These are phyloP conservation scores for Leuctra nigra DNA, from an alignment of 2,888 invertebrate species.

Conservation along the genomic window DNA sequence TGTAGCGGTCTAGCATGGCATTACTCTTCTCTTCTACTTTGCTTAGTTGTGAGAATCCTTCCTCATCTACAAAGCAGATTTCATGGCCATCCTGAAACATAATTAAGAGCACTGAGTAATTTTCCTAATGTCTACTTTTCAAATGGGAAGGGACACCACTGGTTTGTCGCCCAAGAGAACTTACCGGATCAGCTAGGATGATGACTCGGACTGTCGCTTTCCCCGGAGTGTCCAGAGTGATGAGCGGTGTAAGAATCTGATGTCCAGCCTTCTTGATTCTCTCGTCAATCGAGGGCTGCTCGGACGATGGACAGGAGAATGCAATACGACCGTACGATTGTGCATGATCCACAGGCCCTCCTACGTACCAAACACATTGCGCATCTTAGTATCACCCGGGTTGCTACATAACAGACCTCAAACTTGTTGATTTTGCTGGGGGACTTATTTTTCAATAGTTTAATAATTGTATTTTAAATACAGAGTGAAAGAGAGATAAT, in stretches of 20 bases:
- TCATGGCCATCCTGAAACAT: constrained; percentile 80
- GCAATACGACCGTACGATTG: constrained; percentile 94
- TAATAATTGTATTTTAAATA: too few relatives aligned
- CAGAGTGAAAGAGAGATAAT: too few relatives aligned
- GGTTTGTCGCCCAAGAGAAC: too few relatives aligned
- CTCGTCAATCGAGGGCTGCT: constrained; percentile 70
- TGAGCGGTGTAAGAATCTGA: constrained; percentile 80
- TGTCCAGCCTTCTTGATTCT: constrained; percentile 61
- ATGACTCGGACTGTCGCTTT: constrained; percentile 95
- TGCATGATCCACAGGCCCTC: constrained; percentile 65
- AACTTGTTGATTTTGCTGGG: too few relatives aligned
- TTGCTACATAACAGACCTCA: too few relatives aligned
- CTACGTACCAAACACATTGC: too few relatives aligned
- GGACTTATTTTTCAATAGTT: too few relatives aligned
- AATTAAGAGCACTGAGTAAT: too few relatives aligned
- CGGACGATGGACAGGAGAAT: constrained; percentile 74
- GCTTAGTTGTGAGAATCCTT: constrained; percentile 84
- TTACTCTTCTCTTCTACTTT: constrained; percentile 79
- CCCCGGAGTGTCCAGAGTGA: constrained; percentile 93
- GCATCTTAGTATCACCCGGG: too few relatives aligned
- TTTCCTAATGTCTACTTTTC: too few relatives aligned
- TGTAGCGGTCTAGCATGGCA: constrained; percentile 67
- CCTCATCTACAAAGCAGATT: constrained; percentile 97
- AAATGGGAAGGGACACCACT: too few relatives aligned
- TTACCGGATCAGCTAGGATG: constrained; percentile 87